Evolutionary conservation across 2,113 vertebrate species (phyloP).

Genomic region (Hypocryptadius cinnamomeus): DNA sequence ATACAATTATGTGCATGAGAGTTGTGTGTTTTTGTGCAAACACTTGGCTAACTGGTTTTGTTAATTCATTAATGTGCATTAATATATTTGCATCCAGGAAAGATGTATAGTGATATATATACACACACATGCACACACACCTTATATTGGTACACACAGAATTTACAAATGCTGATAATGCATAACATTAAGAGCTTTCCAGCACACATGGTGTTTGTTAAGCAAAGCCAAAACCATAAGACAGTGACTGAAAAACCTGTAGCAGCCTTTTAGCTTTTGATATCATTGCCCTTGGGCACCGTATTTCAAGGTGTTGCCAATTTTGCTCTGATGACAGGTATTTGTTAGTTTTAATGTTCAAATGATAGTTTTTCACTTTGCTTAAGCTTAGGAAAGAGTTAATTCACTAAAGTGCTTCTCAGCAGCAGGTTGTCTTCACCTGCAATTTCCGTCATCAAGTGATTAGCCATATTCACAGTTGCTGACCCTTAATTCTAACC

Average conservation of each 20-base stretch:
- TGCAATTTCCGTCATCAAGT: constrained; percentile 66
- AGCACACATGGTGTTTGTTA: background rate
- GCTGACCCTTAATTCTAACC: constrained; percentile 67
- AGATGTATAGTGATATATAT: background rate
- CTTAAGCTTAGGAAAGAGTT: constrained; percentile 63
- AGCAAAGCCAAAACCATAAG: background rate
- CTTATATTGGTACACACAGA: background rate
- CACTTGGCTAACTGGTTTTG: background rate
- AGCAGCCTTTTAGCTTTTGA: constrained; percentile 24
- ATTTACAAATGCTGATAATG: background rate
- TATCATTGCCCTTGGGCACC: background rate
- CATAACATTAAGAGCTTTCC: background rate
- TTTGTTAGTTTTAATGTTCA: constrained; percentile 63
- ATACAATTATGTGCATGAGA: background rate
- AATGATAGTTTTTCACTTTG: constrained; percentile 57
- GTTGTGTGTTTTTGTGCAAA: background rate
- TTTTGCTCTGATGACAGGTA: constrained; percentile 52
- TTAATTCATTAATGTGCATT: background rate
- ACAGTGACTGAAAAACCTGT: background rate
- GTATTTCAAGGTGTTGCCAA: constrained; percentile 20
- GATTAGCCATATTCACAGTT: constrained; percentile 74
- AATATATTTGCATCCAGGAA: background rate
- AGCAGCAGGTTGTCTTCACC: constrained; percentile 68
- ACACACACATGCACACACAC: background rate
- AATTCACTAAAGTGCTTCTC: constrained; percentile 59